phyloP scores from a whole-genome alignment of 2,888 invertebrate genomes.

The Biston stratarius region DNA sequence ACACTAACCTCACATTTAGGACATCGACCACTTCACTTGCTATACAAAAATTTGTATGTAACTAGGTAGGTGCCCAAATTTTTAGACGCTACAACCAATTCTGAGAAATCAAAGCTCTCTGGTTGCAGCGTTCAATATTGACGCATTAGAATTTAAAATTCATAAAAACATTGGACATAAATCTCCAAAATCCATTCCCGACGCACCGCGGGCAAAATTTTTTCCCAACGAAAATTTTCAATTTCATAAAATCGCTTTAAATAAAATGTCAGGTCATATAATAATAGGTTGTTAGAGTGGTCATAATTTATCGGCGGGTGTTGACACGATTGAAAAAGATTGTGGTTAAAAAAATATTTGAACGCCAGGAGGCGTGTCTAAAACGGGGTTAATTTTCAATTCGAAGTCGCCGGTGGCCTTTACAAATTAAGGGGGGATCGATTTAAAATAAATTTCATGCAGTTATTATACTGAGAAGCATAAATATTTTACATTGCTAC shows the following conservation, averaged over 20 bases:
- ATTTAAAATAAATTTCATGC: constrained; percentile 71
- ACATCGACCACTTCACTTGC: constrained; percentile 61
- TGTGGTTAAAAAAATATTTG: constrained; percentile 61
- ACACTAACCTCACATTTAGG: constrained; percentile 67
- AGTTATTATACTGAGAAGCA: constrained; percentile 66
- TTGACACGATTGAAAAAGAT: constrained; percentile 78
- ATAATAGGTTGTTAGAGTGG: constrained; percentile 81
- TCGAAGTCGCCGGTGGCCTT: constrained; percentile 79
- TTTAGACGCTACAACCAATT: constrained; percentile 47
- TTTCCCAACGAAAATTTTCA: constrained; percentile 70
- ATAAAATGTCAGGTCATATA: constrained; percentile 81
- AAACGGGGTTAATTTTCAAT: constrained; percentile 84
- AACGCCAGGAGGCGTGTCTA: constrained; percentile 78
- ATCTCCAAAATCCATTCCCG: constrained; percentile 74
- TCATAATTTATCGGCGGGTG: constrained; percentile 80
- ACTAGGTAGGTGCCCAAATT: constrained; percentile 50
- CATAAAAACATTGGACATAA: constrained; percentile 67
- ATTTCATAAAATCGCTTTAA: constrained; percentile 75
- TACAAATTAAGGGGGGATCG: constrained; percentile 67
- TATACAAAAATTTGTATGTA: constrained; percentile 63
- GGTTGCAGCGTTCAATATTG: constrained; percentile 52
- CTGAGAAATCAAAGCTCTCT: constrained; percentile 51
- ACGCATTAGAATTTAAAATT: constrained; percentile 66
- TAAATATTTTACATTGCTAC: constrained; percentile 70
- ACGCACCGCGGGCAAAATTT: constrained; percentile 76